Evolutionary conservation across 2,888 invertebrate genomes (phyloP), one percentile per base, ranked within the genome.

Genomic region (Linnaemya vulpina): DNA sequence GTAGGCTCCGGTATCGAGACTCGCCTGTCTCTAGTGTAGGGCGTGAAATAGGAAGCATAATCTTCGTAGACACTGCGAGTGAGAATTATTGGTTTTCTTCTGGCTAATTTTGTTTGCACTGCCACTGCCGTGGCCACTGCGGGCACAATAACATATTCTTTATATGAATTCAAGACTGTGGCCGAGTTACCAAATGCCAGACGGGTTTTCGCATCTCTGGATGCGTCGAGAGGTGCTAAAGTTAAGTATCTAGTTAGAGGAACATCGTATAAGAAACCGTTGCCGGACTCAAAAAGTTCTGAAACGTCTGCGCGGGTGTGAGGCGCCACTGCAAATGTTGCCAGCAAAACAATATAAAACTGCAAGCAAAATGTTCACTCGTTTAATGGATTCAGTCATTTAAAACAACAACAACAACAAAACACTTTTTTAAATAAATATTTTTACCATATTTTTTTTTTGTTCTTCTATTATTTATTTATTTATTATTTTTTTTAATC

Each of bases 201-300:
- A 11, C 58, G 11, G 9, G 80, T 83, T 67, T 77, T 75, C 20
- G 25, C 38, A 73, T 90, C 91, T 60, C 89, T 89, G 75, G 79
- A 86, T 11, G 87, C 58, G 83, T 90, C 90, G 77, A 90, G 81
- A 13, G 90, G 89, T 4, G 89, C 86, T 65, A 88, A 87, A 5
- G 85, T 87, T 67, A 90, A 43, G 55, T 75, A 46, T 1, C 49
- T 53, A 1, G 7, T 85, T 68, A 84, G 83, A 71, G 90, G 90
- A 38, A 88, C 87, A 74, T 91, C 90, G 62, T 90, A 91, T 4
- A 89, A 53, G 55, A 90, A 90, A n/a, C 90, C 90, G 71, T 90
- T 90, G 85, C 90, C 90, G 2, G 90, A 91, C 30, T 87, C 83
- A 15, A 89, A 89, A 78, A 90, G 67, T 75, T 90, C 87, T 0